Base-by-base conservation (phyloP, 2,888 invertebrate species). In the Ametastegia equiseti region DNA sequence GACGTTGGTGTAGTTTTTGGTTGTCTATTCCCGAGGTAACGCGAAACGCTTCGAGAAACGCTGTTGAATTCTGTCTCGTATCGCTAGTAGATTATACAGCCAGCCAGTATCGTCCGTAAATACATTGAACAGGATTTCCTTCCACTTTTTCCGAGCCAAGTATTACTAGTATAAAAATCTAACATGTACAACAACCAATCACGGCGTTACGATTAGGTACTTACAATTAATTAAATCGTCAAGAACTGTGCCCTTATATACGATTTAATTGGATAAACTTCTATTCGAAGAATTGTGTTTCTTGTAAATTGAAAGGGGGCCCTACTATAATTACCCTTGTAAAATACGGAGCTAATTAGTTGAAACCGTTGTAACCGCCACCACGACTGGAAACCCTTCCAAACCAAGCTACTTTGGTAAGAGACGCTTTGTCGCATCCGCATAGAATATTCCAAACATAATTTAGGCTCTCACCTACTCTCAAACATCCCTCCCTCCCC, bases 1-100 rank as follows among this genome's bases (percentile, higher is more conserved):
- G 54, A 54, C 54, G 30, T 54, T 75, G 54, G 19, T 54, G 47
- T 71, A 45, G 71, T 71, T 71, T 71, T 71, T 71, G 47, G 71
- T 47, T 47, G 71, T 47, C 71, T 71, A 47, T 47, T 71, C 13
- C 71, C 30, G 45, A 71, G 30, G 47, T 47, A 39, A 33, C 6
- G n/a, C 39, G n/a, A n/a, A 15, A 36, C 33, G 54, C 19, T 75
- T 54, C 73, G 54, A 75, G 54, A 50, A 45, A 30, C 45, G 33
- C 73, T 75, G 50, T 50, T 54, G 73, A 75, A 75, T 75, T 19
- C 33, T 45, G 54, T 45, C 54, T 36, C 30, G 54, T 33, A 75
- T 75, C 54, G 54, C 71, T 71, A 47, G 45, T 71, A 30, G 47
- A 71, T 71, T 71, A 71, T 47, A 71, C 47, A 71, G 30, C 27